These are phyloP conservation scores for Cantharis rustica DNA, from an alignment of 2,888 invertebrate genomes.

Conservation along the genomic window DNA sequence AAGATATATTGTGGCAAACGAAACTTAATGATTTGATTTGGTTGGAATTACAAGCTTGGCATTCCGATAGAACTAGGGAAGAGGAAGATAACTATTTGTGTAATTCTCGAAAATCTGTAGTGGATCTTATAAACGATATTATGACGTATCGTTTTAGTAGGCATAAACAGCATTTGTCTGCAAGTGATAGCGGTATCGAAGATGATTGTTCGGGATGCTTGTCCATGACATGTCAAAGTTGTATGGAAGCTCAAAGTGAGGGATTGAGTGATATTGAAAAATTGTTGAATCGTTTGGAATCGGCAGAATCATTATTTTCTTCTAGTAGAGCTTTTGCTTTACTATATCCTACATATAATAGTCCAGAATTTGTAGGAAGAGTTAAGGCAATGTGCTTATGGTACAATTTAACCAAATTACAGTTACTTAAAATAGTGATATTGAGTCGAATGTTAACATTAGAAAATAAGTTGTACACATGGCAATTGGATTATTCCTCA, in stretches of 20 bases:
- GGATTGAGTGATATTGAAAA: constrained; percentile 77
- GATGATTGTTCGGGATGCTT: constrained; percentile 70
- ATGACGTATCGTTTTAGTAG: constrained; percentile 70
- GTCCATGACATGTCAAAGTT: constrained; percentile 72
- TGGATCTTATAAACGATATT: constrained; percentile 73
- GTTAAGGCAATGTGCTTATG: constrained; percentile 86
- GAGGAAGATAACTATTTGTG: constrained; percentile 82
- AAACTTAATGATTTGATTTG: constrained; percentile 89
- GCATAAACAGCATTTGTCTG: constrained; percentile 37
- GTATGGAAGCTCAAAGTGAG: constrained; percentile 72
- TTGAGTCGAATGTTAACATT: constrained; percentile 64
- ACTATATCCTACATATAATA: constrained; percentile 73
- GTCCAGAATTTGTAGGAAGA: constrained; percentile 66
- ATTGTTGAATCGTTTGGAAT: constrained; percentile 73
- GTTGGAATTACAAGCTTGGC: constrained; percentile 86
- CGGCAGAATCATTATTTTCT: constrained; percentile 81
- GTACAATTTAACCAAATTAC: constrained; percentile 87
- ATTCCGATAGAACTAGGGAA: constrained; percentile 73
- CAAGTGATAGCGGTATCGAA: constrained; percentile 49
- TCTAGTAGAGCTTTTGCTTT: constrained; percentile 79
- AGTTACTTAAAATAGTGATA: constrained; percentile 79
- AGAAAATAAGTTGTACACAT: constrained; percentile 11
- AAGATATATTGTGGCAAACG: constrained; percentile 87
- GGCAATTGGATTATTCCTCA: constrained; percentile 6
- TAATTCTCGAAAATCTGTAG: constrained; percentile 73